phyloP scores from a whole-genome alignment of 2,113 vertebrate species.

The Addax nasomaculatus region DNA sequence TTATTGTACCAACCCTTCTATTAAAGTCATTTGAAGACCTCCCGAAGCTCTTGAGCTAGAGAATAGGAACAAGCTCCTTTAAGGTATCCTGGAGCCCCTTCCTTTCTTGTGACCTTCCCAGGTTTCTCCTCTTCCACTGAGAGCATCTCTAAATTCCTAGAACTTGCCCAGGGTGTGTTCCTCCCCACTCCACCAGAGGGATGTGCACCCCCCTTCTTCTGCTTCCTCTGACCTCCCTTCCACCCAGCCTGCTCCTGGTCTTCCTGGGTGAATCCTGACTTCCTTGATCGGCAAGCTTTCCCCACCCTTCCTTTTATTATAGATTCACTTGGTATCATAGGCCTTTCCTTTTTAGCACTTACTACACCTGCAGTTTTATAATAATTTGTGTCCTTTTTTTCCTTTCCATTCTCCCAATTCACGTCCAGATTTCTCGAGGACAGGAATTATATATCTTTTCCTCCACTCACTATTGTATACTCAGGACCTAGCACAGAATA shows the following conservation, averaged over 20 bases:
- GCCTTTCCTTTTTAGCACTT: not conserved
- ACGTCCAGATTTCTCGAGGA: not conserved
- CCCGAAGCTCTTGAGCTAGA: not conserved
- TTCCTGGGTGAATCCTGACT: not conserved
- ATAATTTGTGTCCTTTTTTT: not conserved
- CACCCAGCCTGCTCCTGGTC: not conserved
- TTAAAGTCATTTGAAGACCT: not conserved
- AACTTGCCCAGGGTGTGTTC: not conserved
- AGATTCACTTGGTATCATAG: not conserved
- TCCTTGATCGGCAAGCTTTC: not conserved
- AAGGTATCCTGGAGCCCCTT: not conserved
- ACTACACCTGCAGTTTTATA: not conserved
- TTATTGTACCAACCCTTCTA: not conserved
- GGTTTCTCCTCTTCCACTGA: not conserved
- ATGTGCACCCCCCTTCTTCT: not conserved
- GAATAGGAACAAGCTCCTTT: not conserved
- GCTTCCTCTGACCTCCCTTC: not conserved
- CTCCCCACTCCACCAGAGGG: not conserved
- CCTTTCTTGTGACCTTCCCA: not conserved
- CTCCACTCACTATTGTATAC: not conserved
- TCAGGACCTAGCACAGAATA: not conserved
- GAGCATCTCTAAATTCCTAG: not conserved
- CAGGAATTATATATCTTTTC: not conserved
- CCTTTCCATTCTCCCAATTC: not conserved
- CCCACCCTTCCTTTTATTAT: not conserved